Base-by-base conservation (phyloP, 2,888 invertebrate species). In the Mesoligia furuncula region DNA sequence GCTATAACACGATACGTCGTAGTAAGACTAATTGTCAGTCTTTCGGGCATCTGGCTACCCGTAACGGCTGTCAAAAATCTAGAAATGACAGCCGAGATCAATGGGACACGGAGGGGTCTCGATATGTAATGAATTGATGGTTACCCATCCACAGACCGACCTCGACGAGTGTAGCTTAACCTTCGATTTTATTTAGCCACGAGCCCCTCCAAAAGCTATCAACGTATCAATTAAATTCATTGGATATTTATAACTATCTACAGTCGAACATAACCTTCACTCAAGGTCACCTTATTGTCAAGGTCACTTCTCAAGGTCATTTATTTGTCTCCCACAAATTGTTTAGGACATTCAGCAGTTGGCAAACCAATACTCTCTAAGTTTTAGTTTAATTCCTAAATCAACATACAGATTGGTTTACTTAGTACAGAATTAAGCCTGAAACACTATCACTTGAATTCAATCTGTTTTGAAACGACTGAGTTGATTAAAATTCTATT, bases 331-430 rank as follows among this genome's bases (percentile, higher is more conserved):
- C 3, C 15, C n/a, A 27, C 59, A 70, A 81, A 72, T 70, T 69
- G 65, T 57, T 73, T 61, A 36, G 42, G 54, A 73, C 42, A 61
- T 71, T 77, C 39, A 77, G 48, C 76, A 76, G 59, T 61, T 75
- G 66, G 11, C 42, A 39, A 65, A 74, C 75, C 76, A 79, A 72
- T 79, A 45, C n/a, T 13, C 57, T 51, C 42, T 48, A 67, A 79
- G 76, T 82, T 79, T 72, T 45, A 81, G 54, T 84, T 61, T 57
- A 64, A 81, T 64, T 75, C 62, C 27, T 24, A 70, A 81, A 85
- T 85, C 75, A 81, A 75, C 85, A 84, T 77, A 69, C 13, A 83
- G 65, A 84, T 85, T 62, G 77, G 68, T 80, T 85, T 67, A 70
- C 66, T 85, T 61, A 54, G 51, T 70, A 48, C 54, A 70, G 45